phyloP scores from a whole-genome alignment of 2,113 vertebrate genomes.

The Phycodurus eques region DNA sequence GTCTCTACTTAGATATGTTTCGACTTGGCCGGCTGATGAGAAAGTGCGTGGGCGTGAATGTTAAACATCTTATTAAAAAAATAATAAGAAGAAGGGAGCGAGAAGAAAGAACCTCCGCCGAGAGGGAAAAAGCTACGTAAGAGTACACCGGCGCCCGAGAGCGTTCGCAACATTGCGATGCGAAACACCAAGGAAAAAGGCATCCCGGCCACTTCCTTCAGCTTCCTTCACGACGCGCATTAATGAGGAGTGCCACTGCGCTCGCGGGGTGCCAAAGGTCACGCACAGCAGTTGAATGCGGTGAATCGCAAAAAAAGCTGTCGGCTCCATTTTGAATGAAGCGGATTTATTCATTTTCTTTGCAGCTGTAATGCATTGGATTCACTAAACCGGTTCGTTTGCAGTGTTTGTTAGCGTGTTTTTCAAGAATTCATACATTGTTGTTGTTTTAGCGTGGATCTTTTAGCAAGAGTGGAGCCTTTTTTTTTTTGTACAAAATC shows the following conservation, averaged over 20 bases:
- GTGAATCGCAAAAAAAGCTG: constrained; percentile 13
- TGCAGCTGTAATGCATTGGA: not conserved
- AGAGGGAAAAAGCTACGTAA: constrained; percentile 40
- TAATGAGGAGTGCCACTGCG: constrained; percentile 30
- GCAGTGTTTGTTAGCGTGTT: not conserved
- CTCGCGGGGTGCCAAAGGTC: constrained; percentile 40
- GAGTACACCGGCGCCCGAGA: constrained; percentile 46
- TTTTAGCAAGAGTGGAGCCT: not conserved
- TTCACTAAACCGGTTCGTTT: not conserved
- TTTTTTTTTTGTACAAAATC: not conserved
- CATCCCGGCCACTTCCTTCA: constrained; percentile 56
- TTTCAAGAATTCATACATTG: not conserved
- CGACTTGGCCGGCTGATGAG: not conserved
- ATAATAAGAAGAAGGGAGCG: not conserved
- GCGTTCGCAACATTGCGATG: constrained; percentile 51
- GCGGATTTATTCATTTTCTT: not conserved
- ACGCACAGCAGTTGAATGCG: constrained; percentile 39
- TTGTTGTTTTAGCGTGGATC: not conserved
- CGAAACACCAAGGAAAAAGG: constrained; percentile 56
- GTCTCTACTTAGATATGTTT: constrained; percentile 9
- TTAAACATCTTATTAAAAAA: constrained; percentile 25
- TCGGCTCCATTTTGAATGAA: not conserved
- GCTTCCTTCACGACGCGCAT: constrained; percentile 32
- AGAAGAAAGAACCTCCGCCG: constrained; percentile 9
- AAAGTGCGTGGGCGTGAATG: constrained; percentile 9